Evolutionary conservation across 2,797 vertebrate species (phyloP).

Genomic region (Galaxias olidus): DNA sequence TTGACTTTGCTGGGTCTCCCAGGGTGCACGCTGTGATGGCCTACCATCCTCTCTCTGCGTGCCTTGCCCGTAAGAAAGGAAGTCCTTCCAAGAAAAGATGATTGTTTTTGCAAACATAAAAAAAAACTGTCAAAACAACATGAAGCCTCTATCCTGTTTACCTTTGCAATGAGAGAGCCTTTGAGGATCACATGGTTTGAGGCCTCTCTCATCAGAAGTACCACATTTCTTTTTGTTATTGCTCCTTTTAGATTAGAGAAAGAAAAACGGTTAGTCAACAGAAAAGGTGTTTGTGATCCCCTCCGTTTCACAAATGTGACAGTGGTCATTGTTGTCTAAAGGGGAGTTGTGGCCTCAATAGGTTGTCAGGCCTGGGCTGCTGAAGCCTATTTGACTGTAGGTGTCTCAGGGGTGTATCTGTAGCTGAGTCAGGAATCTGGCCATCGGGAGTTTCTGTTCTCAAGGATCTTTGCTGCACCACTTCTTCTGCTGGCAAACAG

Average conservation of each 20-base stretch:
- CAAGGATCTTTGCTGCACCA: slow-evolving; percentile 35
- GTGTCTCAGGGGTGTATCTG: slow-evolving; percentile 16
- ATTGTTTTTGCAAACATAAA: slow-evolving; percentile 52
- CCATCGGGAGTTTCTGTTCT: slow-evolving; percentile 55
- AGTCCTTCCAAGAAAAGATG: slow-evolving; percentile 38
- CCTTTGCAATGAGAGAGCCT: slow-evolving; percentile 25
- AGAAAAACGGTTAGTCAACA: neutral
- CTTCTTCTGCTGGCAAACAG: slow-evolving; percentile 58
- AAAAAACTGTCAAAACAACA: slow-evolving; percentile 44
- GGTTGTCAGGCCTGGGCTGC: too few species aligned
- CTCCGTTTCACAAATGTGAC: too few species aligned
- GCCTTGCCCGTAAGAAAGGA: slow-evolving; percentile 23
- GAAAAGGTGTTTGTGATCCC: neutral
- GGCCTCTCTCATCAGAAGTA: slow-evolving; percentile 16
- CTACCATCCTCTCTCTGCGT: slow-evolving; percentile 39
- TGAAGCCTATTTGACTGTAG: slow-evolving; percentile 7
- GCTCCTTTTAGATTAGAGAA: neutral
- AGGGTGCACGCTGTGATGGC: slow-evolving; percentile 44
- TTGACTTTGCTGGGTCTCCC: slow-evolving; percentile 65
- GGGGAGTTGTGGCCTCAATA: too few species aligned
- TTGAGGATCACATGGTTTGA: slow-evolving; percentile 25
- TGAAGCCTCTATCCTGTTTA: slow-evolving; percentile 29
- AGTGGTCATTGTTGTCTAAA: too few species aligned
- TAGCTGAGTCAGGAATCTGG: slow-evolving; percentile 28
- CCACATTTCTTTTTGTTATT: slow-evolving; percentile 6